Base-by-base conservation (phyloP, 2,888 invertebrate species). In the Augiades crinisus region DNA sequence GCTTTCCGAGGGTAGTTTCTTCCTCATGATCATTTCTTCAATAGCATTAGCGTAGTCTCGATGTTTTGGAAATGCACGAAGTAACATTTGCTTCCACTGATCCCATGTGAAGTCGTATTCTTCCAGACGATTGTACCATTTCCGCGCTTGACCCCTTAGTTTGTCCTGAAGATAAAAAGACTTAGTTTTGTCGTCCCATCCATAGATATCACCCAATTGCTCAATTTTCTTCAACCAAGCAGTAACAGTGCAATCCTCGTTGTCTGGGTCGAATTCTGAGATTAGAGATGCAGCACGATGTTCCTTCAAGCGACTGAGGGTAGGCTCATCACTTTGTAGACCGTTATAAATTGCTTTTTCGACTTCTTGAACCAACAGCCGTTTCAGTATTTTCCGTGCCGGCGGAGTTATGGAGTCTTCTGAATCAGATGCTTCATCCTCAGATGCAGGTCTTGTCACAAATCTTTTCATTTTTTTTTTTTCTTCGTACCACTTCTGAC, bases 111-210 rank as follows among this genome's bases (percentile, higher is more conserved):
- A 58, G 37, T 65, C 33, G 16, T 68, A 66, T 3, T 64, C 58
- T 2, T 66, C 65, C 0, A 67, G 51, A 60, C 12, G 66, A 52
- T 53, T 54, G 34, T 55, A 68, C 58, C 64, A 68, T 34, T 56
- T 58, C 2, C 56, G 37, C 0, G 65, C 67, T 50, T 63, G 62
- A 5, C 68, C 66, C n/a, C 58, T 36, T 5, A 65, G 21, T 41
- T 58, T 63, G 5, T 58, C 61, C 54, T 66, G 61, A 0, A 64
- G 21, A 16, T 60, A 16, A 21, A 64, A 64, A 0, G 62, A 30
- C 14, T 63, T 63, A 0, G 47, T 55, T 14, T 46, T 54, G 0
- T 64, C 62, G 13, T 55, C 38, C 67, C 65, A 67, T 4, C 44
- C 59, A n/a, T 63, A 54, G 5, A 60, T 62, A 2, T 60, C 58